Evolutionary conservation across 2,113 vertebrate genomes (phyloP), one percentile per base, ranked within the genome.

Genomic region (Jaculus jaculus): DNA sequence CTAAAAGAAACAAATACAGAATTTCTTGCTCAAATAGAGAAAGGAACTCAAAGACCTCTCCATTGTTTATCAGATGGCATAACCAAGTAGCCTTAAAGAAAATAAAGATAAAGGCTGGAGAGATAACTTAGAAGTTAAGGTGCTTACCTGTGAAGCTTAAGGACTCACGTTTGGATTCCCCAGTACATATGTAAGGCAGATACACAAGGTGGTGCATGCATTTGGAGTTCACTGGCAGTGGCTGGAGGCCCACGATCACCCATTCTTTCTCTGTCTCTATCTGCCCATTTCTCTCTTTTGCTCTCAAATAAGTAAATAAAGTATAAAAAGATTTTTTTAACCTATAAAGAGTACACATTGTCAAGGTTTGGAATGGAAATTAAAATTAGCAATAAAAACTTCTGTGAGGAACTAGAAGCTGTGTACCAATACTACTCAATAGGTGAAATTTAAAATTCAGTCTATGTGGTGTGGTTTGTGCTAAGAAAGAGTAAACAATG

Each of bases 361-460:
- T 80, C 39, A 20, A 73, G 69, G n/a, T 73, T 74, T 74, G 47
- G 73, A 39, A 77, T 24, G 28, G 47, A 91, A 74, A 63, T 60
- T 20, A 37, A 86, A 69, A 75, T 21, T 72, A 58, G 39, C 63
- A 89, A 87, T 94, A 74, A 81, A 74, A 81, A 75, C 42, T 71
- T 82, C 34, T 73, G 1, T 2, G 66, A 95, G 77, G 58, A 51
- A 54, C 32, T 30, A 47, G 21, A 24, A 34, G 28, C 71, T 51
- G 5, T 81, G 66, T 51, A 73, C 37, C 63, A 77, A 32, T 75
- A 15, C 21, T 47, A 16, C 4, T 69, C 47, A 74, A 94, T 80
- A 63, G 71, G 93, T 68, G 26, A 75, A 85, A 87, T 68, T 69
- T 24, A 81, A 89, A 89, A 92, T 75, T 47, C 17, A 72, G 42